Evolutionary conservation across 2,113 vertebrate species (phyloP).

Genomic region (Eptesicus fuscus): DNA sequence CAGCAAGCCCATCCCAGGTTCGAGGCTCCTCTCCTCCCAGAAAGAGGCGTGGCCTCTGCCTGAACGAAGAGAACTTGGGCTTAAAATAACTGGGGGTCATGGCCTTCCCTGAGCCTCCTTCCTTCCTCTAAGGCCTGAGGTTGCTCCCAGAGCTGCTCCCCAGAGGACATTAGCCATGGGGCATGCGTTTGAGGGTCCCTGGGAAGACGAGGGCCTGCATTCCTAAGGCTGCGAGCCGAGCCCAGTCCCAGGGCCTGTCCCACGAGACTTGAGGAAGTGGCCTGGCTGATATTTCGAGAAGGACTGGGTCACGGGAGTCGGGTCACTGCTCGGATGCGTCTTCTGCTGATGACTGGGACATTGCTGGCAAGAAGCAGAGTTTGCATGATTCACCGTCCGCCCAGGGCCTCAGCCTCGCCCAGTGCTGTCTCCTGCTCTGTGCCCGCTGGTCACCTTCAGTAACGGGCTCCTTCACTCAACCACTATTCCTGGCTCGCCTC

Average conservation of each 20-base stretch:
- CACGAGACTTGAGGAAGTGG: background rate
- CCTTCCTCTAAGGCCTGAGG: constrained; percentile 60
- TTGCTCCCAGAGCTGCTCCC: constrained; percentile 74
- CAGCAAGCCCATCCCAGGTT: background rate
- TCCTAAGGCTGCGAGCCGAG: constrained; percentile 49
- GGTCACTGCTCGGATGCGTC: background rate
- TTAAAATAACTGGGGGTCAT: constrained; percentile 63
- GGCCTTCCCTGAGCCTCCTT: constrained; percentile 65
- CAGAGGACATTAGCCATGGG: constrained; percentile 56
- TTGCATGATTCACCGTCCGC: background rate
- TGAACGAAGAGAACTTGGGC: constrained; percentile 40
- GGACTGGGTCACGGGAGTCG: background rate
- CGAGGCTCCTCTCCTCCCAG: background rate
- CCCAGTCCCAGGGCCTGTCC: constrained; percentile 37
- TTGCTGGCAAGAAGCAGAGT: background rate
- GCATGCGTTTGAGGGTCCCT: constrained; percentile 65
- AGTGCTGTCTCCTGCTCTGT: too few species aligned
- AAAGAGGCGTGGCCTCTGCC: constrained; percentile 24
- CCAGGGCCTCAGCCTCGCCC: background rate
- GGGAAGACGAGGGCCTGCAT: constrained; percentile 71
- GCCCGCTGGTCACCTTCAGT: background rate
- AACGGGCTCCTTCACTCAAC: background rate
- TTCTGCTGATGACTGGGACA: background rate
- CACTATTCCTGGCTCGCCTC: too few species aligned
- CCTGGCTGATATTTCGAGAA: constrained; percentile 46